A percentile compares a stretch with the other conserved stretches of the same genome.
phyloP scores from a whole-genome alignment of 2,888 invertebrate species.

The Nemoura dubitans region DNA sequence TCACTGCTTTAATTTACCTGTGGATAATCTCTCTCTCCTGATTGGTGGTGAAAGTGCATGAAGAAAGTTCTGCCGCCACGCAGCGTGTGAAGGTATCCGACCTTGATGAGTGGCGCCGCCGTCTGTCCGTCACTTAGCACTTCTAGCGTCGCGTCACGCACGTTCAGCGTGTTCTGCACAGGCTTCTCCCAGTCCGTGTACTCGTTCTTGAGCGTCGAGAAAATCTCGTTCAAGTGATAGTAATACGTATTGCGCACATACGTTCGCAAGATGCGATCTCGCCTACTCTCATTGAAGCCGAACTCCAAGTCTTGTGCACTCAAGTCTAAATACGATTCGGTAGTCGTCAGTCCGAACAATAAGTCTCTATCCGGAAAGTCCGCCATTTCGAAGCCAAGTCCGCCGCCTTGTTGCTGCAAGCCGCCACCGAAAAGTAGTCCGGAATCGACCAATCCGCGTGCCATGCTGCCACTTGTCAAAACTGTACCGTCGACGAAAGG shows the following conservation, averaged over 20 bases:
- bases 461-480: slow-evolving; percentile 60
- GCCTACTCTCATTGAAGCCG: slow-evolving; percentile 85
- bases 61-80: slow-evolving; percentile 85
- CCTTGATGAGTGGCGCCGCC: slow-evolving; percentile 82
- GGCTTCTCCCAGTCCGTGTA: slow-evolving; percentile 96
- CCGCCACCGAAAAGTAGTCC: slow-evolving; percentile 52
- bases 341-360: slow-evolving; percentile 83
- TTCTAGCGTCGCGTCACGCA: slow-evolving; percentile 85
- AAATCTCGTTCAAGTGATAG: slow-evolving; percentile 94
- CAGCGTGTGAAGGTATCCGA: slow-evolving; percentile 82
- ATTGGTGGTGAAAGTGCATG: slow-evolving; percentile 88
- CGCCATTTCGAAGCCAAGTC: slow-evolving; percentile 82
- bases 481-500: slow-evolving; percentile 94
- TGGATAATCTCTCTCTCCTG: slow-evolving; percentile 80
- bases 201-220: slow-evolving; percentile 91
- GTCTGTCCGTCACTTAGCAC: slow-evolving; percentile 92
- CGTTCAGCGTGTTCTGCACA: slow-evolving; percentile 84
- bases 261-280: slow-evolving; percentile 80
- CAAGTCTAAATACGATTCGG: slow-evolving; percentile 83
- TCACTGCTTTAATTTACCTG: slow-evolving; percentile 72
- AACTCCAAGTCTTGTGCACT: slow-evolving; percentile 77
- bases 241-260: slow-evolving; percentile 94
- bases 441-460: slow-evolving; percentile 52
- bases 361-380: slow-evolving; percentile 85
- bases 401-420: slow-evolving; percentile 59